Percentiles rank a stretch among this genome's conserved stretches.
These are phyloP conservation scores for Crocidura indochinensis DNA, from an alignment of 2,797 vertebrate genomes.

Conservation along the genomic window DNA sequence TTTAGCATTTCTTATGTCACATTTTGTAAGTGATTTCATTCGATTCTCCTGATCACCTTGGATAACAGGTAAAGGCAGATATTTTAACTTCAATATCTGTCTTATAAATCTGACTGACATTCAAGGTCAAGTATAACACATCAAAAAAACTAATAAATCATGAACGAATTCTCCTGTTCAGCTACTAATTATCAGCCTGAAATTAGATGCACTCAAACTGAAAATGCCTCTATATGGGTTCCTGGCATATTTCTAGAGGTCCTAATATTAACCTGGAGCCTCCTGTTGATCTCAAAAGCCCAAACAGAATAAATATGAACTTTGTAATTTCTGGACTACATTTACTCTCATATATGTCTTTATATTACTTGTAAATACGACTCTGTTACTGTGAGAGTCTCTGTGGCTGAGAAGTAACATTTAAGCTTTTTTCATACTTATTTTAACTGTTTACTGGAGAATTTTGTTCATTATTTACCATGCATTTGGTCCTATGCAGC, in stretches of 20 bases:
- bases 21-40: not conserved
- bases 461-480: constrained; percentile 74
- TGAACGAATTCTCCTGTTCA: not conserved
- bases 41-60: not conserved
- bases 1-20: not conserved
- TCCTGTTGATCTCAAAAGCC: not conserved
- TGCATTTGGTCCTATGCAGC: constrained; percentile 76
- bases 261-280: not conserved
- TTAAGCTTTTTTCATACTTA: constrained; percentile 68
- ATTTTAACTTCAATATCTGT: constrained; percentile 20
- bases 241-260: not conserved
- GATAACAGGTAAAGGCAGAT: not conserved
- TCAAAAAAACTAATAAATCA: not conserved
- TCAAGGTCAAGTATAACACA: not conserved
- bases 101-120: not conserved
- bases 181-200: not conserved
- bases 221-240: not conserved
- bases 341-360: constrained; percentile 7
- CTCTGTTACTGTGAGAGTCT: constrained; percentile 60
- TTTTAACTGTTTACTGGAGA: constrained; percentile 74
- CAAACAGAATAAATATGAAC: not conserved
- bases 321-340: not conserved
- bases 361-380: constrained; percentile 81
- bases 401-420: constrained; percentile 71
- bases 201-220: constrained; percentile 1